Evolutionary conservation across 2,113 vertebrate species (phyloP), one percentile per base, ranked within the genome.

Genomic region (Epinephelus fuscoguttatus): DNA sequence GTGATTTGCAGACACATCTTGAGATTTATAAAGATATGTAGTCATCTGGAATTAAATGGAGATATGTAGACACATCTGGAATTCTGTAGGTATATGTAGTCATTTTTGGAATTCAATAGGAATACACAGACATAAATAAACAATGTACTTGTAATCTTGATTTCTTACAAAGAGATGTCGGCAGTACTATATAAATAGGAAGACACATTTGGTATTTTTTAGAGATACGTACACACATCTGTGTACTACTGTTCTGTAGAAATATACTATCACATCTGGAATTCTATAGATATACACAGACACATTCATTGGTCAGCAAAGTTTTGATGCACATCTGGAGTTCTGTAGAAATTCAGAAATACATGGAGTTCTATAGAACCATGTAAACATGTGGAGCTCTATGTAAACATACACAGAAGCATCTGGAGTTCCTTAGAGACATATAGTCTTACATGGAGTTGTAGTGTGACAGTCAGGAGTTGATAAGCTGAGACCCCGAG

Each of bases 401-500:
- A 30, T 37, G 4, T 37, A 37, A 6, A 37, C 33, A 37, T 37
- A 37, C 13, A 53, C 19, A n/a, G 3, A 21, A 3, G 3, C 7
- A 3, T 53, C 18, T 70, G 62, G 14, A 72, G 56, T 45, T 62
- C 14, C 52, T 1, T 12, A 33, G 13, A 53, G 56, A 70, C 15
- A 18, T 3, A 13, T 30, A 79, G 42, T 63, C 53, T 40, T 13
- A 33, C 61, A 60, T 23, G n/a, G 53, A 37, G n/a, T n/a, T 64
- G 70, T 15, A 55, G 19, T 53, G 60, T 81, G 88, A 82, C 45
- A 73, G 79, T 80, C 71, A 61, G 72, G 50, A 75, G 66, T 71
- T 84, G 81, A 90, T 88, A 78, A 75, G 60, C 55, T 37, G 59
- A 82, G 80, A 72, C 76, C 80, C 69, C 52, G 53, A 84, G 77